Evolutionary conservation across 2,113 vertebrate genomes (phyloP).

Genomic region (Tragelaphus imberbis): DNA sequence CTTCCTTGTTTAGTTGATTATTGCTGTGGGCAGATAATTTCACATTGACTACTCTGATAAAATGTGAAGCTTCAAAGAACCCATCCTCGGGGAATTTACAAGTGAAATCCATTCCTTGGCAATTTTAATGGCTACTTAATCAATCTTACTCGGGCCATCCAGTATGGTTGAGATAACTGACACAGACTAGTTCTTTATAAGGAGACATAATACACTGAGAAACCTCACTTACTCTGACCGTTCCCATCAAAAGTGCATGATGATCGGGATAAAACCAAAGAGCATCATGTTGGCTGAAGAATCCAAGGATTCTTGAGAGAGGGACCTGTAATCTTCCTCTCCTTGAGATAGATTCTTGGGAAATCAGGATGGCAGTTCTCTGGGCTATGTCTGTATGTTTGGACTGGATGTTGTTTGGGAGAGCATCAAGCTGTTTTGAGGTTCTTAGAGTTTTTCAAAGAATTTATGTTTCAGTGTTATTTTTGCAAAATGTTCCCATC

Average conservation of each 20-base stretch:
- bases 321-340: accelerated
- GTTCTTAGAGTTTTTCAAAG: neutral
- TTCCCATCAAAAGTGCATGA: neutral
- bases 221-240: neutral
- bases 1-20: neutral
- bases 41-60: neutral
- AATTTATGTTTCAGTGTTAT: neutral
- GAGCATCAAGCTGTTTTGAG: neutral
- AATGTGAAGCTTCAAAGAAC: neutral
- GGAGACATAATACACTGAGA: neutral
- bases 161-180: neutral
- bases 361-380: neutral
- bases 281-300: neutral
- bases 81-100: neutral
- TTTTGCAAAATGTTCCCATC: neutral
- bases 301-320: neutral
- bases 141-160: neutral
- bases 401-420: neutral
- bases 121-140: neutral
- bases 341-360: neutral
- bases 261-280: neutral
- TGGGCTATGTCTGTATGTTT: neutral
- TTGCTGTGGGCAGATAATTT: neutral
- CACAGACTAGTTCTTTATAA: neutral
- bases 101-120: neutral